These are phyloP conservation scores for Menidia menidia DNA, from an alignment of 2,797 vertebrate genomes.

Conservation along the genomic window DNA sequence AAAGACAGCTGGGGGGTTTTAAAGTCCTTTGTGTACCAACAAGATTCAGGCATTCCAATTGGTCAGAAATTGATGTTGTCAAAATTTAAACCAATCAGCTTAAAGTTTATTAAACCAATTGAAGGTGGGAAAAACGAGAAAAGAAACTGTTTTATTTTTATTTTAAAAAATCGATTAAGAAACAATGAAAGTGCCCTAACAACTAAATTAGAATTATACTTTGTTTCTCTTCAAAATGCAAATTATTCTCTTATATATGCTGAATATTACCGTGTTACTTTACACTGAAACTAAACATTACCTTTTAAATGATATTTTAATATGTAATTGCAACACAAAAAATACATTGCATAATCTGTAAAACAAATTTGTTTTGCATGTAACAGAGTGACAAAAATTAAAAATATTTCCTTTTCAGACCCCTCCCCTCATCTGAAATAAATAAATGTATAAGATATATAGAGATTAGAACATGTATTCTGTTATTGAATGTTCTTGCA, in stretches of 20 bases:
- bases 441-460: background rate
- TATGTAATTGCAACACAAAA: background rate
- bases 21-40: conserved; percentile 44
- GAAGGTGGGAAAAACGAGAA: background rate
- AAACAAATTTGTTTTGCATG: background rate
- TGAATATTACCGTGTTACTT: too few species aligned
- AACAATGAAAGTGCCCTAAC: background rate
- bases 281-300: too few species aligned
- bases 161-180: background rate
- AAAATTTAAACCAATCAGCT: conserved; percentile 65
- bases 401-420: background rate
- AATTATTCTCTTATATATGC: too few species aligned
- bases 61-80: conserved; percentile 47
- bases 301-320: background rate
- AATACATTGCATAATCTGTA: background rate
- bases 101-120: conserved; percentile 51
- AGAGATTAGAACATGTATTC: background rate
- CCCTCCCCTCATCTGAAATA: background rate
- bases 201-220: too few species aligned
- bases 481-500: background rate
- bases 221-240: too few species aligned
- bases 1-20: conserved; percentile 44
- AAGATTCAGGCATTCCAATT: conserved; percentile 59
- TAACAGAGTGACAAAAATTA: background rate
- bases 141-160: background rate